Percentiles rank a stretch among this genome's conserved stretches.
Conservation (phyloP, 2,113 vertebrate genomes). For the Herpetotheres cachinnans region DNA sequence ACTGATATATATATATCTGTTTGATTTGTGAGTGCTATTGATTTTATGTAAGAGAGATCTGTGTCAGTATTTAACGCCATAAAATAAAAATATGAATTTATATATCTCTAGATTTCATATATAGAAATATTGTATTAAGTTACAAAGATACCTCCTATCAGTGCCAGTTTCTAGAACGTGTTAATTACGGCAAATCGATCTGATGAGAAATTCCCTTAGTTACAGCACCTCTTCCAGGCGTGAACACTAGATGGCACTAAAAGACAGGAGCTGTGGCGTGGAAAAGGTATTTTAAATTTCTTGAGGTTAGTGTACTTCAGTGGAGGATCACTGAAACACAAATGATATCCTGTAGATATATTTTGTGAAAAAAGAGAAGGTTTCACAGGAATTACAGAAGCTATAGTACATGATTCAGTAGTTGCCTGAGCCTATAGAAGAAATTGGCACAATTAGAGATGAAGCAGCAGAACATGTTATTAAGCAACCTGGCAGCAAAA, state of each 20-base stretch:
- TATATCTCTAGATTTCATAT: background rate
- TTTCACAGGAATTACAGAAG: background rate
- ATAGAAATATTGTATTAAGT: background rate
- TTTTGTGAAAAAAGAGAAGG: background rate
- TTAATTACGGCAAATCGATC: background rate
- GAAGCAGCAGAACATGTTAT: background rate
- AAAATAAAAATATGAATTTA: background rate
- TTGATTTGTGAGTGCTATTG: background rate
- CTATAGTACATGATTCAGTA: background rate
- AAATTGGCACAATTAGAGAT: background rate
- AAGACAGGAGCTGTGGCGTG: background rate
- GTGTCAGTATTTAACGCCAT: background rate
- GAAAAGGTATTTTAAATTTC: background rate
- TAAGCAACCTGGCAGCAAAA: background rate
- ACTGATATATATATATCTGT: background rate
- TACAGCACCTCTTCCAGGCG: background rate
- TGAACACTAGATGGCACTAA: slow-evolving; percentile 42
- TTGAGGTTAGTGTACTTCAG: background rate
- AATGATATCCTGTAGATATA: background rate
- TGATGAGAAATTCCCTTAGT: background rate
- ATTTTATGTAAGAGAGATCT: background rate
- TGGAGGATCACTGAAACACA: background rate
- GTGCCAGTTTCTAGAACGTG: background rate
- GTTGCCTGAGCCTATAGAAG: background rate
- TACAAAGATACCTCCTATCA: background rate